Base-by-base conservation (phyloP, 2,888 invertebrate species). In the Fragum sueziense region DNA sequence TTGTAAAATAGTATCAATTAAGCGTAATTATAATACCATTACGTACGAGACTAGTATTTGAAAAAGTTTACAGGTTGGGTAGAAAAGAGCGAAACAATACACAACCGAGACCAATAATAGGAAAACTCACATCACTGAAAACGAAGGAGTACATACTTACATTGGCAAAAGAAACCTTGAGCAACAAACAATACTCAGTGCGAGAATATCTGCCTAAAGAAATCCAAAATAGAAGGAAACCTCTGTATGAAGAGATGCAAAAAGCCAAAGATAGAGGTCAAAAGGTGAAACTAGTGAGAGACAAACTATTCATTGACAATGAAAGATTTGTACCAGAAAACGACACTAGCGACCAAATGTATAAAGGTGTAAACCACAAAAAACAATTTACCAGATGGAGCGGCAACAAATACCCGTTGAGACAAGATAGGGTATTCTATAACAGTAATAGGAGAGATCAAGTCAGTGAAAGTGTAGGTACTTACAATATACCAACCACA, bases 201-300 rank as follows among this genome's bases (percentile, higher is more conserved):
- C 7, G 54, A 70, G 33, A 57, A 31, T 22, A 70, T 17, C 54
- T 33, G 27, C 57, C 57, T 52, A 52, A 33, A 57, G 70, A 70
- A 27, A 70, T 57, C 47, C 31, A 57, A 54, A 51, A 70, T 7
- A 70, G 31, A 33, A 70, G 70, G 33, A 70, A 57, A 33, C 31
- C 70, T n/a, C 27, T 70, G n/a, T 70, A 70, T n/a, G 20, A 25
- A 34, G 70, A 70, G 29, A 25, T 70, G 22, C 47, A 70, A 31
- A 70, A 54, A 22, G 57, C 70, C n/a, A 70, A 57, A 70, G 57
- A 29, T 7, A 34, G 2, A 6, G 54, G 57, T 6, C 20, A 54
- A 52, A 54, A 54, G 22, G 57, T 54, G 6, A 70, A 34, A 70
- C 31, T 34, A 20, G 31, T 70, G 9, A 70, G 54, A 47, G 57